Evolutionary conservation across 2,113 vertebrate genomes (phyloP).

Genomic region (Macaca mulatta): DNA sequence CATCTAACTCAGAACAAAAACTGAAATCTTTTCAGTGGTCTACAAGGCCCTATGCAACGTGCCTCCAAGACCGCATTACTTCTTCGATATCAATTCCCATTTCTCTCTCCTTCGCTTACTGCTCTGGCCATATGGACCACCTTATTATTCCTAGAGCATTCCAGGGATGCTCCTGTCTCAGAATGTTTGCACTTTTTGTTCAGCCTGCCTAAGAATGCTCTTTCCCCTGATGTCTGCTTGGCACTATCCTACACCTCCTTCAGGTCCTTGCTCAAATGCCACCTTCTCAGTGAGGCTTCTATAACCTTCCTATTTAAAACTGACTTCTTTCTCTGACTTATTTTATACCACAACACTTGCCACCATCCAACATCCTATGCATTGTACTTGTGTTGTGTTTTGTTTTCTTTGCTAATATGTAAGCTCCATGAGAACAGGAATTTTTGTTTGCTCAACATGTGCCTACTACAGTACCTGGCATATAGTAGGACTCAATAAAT

Average conservation of each 20-base stretch:
- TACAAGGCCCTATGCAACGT: too few relatives aligned
- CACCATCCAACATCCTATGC: background rate
- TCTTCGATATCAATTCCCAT: background rate
- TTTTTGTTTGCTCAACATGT: background rate
- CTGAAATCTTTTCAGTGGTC: background rate
- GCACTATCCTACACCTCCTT: fast-evolving
- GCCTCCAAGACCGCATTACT: background rate
- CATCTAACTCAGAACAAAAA: background rate
- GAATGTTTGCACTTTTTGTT: background rate
- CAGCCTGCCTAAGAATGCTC: background rate
- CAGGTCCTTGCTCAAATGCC: background rate
- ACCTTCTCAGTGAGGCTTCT: background rate
- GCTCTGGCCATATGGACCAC: background rate
- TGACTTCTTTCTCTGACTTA: background rate
- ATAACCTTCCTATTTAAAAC: background rate
- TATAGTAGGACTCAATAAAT: background rate
- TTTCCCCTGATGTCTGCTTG: background rate
- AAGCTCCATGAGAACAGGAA: background rate
- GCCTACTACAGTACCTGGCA: background rate
- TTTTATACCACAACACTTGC: background rate
- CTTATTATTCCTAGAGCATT: background rate
- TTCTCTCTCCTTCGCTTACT: background rate
- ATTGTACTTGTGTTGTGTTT: conserved; percentile 11
- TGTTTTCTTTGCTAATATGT: background rate
- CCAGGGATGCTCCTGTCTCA: background rate